These are phyloP conservation scores for Mus caroli DNA, from an alignment of 2,797 vertebrate genomes.

Conservation along the genomic window DNA sequence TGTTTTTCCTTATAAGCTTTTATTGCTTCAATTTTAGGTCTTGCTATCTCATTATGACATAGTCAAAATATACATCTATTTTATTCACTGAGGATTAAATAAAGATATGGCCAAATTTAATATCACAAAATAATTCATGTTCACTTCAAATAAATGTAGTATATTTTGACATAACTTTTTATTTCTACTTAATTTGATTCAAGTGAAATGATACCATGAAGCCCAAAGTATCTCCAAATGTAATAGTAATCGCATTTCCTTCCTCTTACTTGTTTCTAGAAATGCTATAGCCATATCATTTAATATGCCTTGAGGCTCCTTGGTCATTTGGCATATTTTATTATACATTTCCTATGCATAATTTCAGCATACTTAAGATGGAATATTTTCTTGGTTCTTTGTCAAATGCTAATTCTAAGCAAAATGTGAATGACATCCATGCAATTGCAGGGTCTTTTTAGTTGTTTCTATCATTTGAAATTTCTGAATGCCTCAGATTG, in stretches of 20 bases:
- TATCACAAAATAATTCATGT: slow-evolving; percentile 83
- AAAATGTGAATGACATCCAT: slow-evolving; percentile 41
- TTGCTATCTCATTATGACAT: slow-evolving; percentile 59
- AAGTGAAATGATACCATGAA: slow-evolving; percentile 82
- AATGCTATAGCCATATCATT: slow-evolving; percentile 6
- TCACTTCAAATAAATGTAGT: slow-evolving; percentile 78
- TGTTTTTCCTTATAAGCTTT: neutral
- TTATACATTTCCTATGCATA: slow-evolving; percentile 23
- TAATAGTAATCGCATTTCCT: slow-evolving; percentile 83
- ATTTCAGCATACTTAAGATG: slow-evolving; percentile 58
- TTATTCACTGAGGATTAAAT: slow-evolving; percentile 80
- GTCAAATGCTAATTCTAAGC: neutral
- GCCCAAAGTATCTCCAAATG: slow-evolving; percentile 77
- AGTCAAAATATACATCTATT: slow-evolving; percentile 74
- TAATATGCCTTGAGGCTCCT: slow-evolving; percentile 37
- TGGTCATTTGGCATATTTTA: slow-evolving; percentile 56
- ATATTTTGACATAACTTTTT: slow-evolving; percentile 79
- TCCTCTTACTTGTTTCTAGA: slow-evolving; percentile 71
- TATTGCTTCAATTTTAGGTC: slow-evolving; percentile 65
- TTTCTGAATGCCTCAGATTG: neutral
- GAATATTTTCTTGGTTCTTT: slow-evolving; percentile 22
- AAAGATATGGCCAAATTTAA: slow-evolving; percentile 80
- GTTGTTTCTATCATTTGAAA: neutral
- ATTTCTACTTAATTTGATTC: slow-evolving; percentile 77
- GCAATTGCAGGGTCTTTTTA: slow-evolving; percentile 10